A percentile compares a stretch with the other conserved stretches of the same genome.
Conservation (phyloP, 2,797 vertebrate genomes). For the Eupleurogrammus muticus region DNA sequence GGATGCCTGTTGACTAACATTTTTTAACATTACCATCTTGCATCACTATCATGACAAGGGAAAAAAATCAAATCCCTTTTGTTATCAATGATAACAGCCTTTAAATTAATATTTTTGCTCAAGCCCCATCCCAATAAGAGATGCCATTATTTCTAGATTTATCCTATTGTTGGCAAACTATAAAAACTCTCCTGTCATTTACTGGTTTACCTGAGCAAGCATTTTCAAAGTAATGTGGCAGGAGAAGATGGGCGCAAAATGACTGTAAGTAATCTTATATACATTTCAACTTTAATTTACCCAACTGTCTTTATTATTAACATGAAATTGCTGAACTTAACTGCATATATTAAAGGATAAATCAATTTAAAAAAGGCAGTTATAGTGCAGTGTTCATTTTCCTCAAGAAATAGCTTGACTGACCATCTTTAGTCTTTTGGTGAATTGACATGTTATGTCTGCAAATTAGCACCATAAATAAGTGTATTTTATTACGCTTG, state of each 20-base stretch:
- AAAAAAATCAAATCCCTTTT: not conserved
- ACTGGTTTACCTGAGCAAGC: constrained; percentile 26
- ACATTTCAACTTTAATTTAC: not conserved
- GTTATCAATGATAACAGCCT: not conserved
- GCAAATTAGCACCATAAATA: not conserved
- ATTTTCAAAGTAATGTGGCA: constrained; percentile 39
- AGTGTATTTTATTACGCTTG: not conserved
- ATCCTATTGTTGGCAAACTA: not conserved
- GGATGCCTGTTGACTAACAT: not conserved
- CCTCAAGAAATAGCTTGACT: not conserved
- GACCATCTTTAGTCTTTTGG: not conserved
- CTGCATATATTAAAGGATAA: not conserved
- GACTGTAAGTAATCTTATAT: constrained; percentile 55
- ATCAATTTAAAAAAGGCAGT: not conserved
- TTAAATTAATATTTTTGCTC: not conserved
- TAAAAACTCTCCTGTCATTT: not conserved
- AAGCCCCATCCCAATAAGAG: not conserved
- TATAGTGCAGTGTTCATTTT: not conserved
- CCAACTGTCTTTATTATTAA: not conserved
- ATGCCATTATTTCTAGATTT: not conserved
- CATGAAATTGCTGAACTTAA: not conserved
- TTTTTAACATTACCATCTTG: not conserved
- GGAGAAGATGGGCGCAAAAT: constrained; percentile 30
- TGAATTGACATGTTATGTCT: not conserved
- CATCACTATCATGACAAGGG: not conserved